These are phyloP conservation scores for Margaritifera margaritifera DNA, from an alignment of 2,888 invertebrate genomes.

Conservation along the genomic window DNA sequence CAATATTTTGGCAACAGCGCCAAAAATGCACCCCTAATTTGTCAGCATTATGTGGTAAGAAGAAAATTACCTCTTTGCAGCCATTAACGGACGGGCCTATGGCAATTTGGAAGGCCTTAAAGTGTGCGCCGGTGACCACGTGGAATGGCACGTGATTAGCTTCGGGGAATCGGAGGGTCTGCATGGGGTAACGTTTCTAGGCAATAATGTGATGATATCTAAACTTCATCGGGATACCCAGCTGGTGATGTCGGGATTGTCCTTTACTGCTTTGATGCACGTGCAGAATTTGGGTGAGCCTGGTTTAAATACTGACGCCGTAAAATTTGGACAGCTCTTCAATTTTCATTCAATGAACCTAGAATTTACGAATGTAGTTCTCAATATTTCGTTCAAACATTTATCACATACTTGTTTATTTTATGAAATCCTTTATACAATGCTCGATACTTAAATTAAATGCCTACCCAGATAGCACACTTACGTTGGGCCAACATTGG, in stretches of 20 bases:
- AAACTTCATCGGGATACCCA: constrained; percentile 15
- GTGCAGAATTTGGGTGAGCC: constrained; percentile 20
- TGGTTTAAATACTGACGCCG: too few species aligned
- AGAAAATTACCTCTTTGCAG: constrained; percentile 6
- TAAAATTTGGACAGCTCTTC: too few species aligned
- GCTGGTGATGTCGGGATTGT: constrained; percentile 14
- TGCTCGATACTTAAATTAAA: too few species aligned
- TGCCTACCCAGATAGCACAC: too few species aligned
- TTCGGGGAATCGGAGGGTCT: constrained; percentile 30
- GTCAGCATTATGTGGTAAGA: too few species aligned
- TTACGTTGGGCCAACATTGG: too few species aligned
- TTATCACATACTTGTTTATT: too few species aligned
- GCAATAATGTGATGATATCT: constrained; percentile 28
- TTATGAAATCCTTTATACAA: too few species aligned
- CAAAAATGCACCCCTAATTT: background rate
- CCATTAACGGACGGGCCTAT: constrained; percentile 36
- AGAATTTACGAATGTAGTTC: too few species aligned
- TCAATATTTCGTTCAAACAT: too few species aligned
- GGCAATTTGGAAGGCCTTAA: constrained; percentile 35
- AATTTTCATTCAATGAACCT: too few species aligned
- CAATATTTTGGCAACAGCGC: background rate
- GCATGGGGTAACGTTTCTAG: constrained; percentile 32
- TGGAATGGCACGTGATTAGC: constrained; percentile 34
- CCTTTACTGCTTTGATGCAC: constrained; percentile 20
- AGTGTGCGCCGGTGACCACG: constrained; percentile 29